phyloP scores from a whole-genome alignment of 2,888 invertebrate genomes.

The Drosophila silvestris region DNA sequence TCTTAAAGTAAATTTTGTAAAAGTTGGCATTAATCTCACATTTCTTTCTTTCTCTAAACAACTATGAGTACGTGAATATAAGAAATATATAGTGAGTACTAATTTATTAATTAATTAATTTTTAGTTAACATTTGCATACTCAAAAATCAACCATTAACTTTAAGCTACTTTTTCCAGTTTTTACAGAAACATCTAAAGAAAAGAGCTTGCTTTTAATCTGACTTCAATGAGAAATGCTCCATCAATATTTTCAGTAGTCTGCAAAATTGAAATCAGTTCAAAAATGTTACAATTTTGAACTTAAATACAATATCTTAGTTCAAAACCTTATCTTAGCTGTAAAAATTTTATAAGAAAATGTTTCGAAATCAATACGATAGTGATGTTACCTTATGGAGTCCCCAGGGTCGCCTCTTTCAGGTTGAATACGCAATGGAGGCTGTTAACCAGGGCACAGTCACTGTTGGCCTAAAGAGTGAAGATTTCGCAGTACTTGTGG shows the following conservation, averaged over 20 bases:
- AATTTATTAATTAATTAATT: not conserved
- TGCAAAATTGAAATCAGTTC: not conserved
- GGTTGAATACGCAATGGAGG: conserved; percentile 99
- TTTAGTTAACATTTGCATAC: not conserved
- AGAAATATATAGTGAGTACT: not conserved
- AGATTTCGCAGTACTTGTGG: conserved; percentile 96
- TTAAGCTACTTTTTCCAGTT: not conserved
- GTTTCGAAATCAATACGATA: conserved; percentile 99
- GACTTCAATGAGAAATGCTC: not conserved
- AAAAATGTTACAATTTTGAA: not conserved
- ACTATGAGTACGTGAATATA: not conserved
- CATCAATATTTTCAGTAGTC: not conserved
- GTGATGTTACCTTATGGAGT: conserved; percentile 99
- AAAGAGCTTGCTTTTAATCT: not conserved
- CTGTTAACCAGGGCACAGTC: conserved; percentile 90
- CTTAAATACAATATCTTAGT: not conserved
- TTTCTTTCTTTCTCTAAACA: not conserved
- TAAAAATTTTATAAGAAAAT: conserved; percentile 13
- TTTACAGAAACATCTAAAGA: not conserved
- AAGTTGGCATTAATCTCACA: too few species aligned
- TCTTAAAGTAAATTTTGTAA: not conserved
- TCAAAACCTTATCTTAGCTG: not conserved
- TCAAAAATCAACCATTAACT: not conserved
- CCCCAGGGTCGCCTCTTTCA: conserved; percentile 97
- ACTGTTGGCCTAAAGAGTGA: conserved; percentile 97